These are phyloP conservation scores for Holocentrus rufus DNA, from an alignment of 2,797 vertebrate genomes.

Conservation along the genomic window DNA sequence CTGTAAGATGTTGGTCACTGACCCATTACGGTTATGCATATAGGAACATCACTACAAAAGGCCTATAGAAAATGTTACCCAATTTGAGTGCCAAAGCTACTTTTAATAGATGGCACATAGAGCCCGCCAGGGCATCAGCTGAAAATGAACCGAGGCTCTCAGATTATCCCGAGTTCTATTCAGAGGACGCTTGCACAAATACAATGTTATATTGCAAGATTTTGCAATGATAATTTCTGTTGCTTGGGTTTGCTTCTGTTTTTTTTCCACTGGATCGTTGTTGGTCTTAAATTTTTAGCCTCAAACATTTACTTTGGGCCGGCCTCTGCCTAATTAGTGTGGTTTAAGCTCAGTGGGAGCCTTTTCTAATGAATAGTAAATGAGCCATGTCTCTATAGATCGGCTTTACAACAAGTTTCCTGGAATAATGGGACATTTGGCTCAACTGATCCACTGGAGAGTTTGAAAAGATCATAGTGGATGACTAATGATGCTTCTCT, in stretches of 20 bases:
- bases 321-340: slow-evolving; percentile 37
- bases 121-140: neutral
- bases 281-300: slow-evolving; percentile 38
- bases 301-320: slow-evolving; percentile 47
- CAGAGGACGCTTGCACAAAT: no score
- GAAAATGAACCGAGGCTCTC: neutral
- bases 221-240: neutral
- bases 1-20: slow-evolving; percentile 21
- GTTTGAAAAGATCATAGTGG: slow-evolving; percentile 19
- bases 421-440: slow-evolving; percentile 31
- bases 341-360: slow-evolving; percentile 42
- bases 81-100: neutral
- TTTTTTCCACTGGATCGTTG: slow-evolving; percentile 9
- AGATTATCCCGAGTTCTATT: neutral
- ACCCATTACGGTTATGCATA: slow-evolving; percentile 14
- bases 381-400: slow-evolving; percentile 35
- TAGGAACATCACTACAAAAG: slow-evolving; percentile 24
- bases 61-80: slow-evolving; percentile 14
- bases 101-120: neutral
- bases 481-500: slow-evolving; percentile 17
- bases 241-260: neutral
- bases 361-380: slow-evolving; percentile 53
- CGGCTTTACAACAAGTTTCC: slow-evolving; percentile 22
- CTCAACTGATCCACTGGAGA: slow-evolving; percentile 5
- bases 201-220: neutral